phyloP scores from a whole-genome alignment of 2,888 invertebrate genomes.

The Patella ulyssiponensis region DNA sequence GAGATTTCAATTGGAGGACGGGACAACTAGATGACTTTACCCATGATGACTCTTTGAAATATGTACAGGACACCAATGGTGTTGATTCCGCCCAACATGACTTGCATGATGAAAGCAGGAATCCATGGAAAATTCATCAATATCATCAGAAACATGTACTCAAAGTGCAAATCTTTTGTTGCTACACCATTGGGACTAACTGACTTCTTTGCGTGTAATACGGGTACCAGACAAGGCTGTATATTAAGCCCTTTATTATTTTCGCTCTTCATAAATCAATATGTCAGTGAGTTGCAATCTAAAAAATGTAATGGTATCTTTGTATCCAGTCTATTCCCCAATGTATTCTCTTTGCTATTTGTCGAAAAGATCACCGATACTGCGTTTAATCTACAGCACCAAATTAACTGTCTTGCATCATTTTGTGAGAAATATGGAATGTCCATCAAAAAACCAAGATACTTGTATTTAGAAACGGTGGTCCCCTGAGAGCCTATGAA shows the following conservation, averaged over 20 bases:
- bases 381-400: constrained; percentile 14
- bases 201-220: constrained; percentile 2
- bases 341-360: constrained; percentile 24
- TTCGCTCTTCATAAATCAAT: constrained; percentile 5
- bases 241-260: constrained; percentile 8
- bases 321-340: not conserved
- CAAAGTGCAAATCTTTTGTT: constrained; percentile 9
- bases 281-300: not conserved
- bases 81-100: not conserved
- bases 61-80: too few species aligned
- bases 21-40: too few species aligned
- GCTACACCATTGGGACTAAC: constrained; percentile 1
- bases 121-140: constrained; percentile 8
- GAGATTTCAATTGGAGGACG: too few species aligned
- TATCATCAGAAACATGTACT: constrained; percentile 11
- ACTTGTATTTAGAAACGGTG: not conserved
- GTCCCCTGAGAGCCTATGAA: not conserved
- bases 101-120: too few species aligned
- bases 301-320: constrained; percentile 7
- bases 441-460: not conserved
- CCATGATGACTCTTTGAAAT: too few species aligned
- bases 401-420: constrained; percentile 17
- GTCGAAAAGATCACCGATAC: constrained; percentile 20
- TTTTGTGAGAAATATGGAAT: constrained; percentile 21
- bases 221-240: too few species aligned